Conservation (phyloP, 2,113 vertebrate genomes). For the Ptychochromis oligacanthus region DNA sequence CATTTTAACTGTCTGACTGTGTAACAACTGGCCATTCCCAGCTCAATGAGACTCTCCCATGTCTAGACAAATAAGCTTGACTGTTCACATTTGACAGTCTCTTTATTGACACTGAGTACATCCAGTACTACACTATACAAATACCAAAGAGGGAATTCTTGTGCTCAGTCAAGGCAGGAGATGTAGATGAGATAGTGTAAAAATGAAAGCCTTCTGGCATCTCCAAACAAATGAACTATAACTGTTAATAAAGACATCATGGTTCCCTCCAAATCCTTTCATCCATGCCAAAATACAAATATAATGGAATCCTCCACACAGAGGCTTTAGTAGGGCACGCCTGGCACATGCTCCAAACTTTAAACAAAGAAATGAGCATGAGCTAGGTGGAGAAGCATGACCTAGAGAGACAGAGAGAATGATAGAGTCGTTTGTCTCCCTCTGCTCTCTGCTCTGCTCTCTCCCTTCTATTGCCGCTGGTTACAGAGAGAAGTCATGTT, state of each 20-base stretch:
- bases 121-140: constrained; percentile 25
- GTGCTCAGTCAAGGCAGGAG: constrained; percentile 43
- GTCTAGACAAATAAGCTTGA: constrained; percentile 66
- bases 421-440: constrained; percentile 79
- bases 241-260: constrained; percentile 78
- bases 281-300: constrained; percentile 73
- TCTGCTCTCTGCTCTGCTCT: constrained; percentile 62
- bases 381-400: constrained; percentile 77
- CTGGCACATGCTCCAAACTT: constrained; percentile 77
- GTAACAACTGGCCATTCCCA: constrained; percentile 60
- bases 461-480: constrained; percentile 71
- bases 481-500: constrained; percentile 77
- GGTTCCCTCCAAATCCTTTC: constrained; percentile 71
- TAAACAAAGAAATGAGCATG: constrained; percentile 78
- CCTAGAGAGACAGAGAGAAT: constrained; percentile 77
- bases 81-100: constrained; percentile 41
- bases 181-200: constrained; percentile 55
- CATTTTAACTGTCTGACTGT: constrained; percentile 50
- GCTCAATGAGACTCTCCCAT: constrained; percentile 50
- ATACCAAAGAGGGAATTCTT: constrained; percentile 43
- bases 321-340: constrained; percentile 71
- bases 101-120: constrained; percentile 49
- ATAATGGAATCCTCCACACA: constrained; percentile 74
- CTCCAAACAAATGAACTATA: constrained; percentile 69
- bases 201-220: constrained; percentile 68